Percentiles rank a stretch among this genome's conserved stretches.
phyloP scores from a whole-genome alignment of 1,140 invertebrate species.

The Parasteatoda tepidariorum region DNA sequence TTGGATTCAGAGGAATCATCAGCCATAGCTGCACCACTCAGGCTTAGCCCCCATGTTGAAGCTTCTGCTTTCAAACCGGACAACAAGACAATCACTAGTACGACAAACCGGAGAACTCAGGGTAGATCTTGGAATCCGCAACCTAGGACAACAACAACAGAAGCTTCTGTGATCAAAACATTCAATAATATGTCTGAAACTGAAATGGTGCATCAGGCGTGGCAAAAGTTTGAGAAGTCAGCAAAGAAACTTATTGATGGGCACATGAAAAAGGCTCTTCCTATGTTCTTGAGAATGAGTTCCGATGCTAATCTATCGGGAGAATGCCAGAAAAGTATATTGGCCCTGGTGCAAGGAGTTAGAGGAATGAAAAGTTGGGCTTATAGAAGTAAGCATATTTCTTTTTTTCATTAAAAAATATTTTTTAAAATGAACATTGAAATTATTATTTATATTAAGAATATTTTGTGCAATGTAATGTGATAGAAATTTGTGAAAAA shows the following conservation, averaged over 20 bases:
- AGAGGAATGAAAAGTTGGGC: slow-evolving; percentile 61
- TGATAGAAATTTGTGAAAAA: too few relatives aligned
- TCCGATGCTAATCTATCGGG: slow-evolving; percentile 64
- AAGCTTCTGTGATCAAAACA: neutral
- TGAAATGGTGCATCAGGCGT: slow-evolving; percentile 19
- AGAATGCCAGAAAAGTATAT: slow-evolving; percentile 63
- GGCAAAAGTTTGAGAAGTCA: slow-evolving; percentile 31
- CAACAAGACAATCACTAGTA: neutral
- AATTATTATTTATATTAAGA: too few relatives aligned
- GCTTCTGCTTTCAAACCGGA: neutral
- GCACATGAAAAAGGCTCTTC: slow-evolving; percentile 38
- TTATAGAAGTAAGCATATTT: slow-evolving; percentile 62
- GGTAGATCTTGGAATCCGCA: neutral
- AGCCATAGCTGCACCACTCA: too few relatives aligned
- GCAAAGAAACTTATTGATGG: slow-evolving; percentile 35
- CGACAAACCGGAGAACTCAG: neutral
- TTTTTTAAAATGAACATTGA: too few relatives aligned
- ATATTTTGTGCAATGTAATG: too few relatives aligned
- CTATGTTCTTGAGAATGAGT: slow-evolving; percentile 32
- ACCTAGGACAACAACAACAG: neutral
- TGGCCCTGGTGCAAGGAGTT: slow-evolving; percentile 62
- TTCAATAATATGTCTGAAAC: slow-evolving; percentile 12
- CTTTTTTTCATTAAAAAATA: too few relatives aligned
- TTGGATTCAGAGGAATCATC: too few relatives aligned
- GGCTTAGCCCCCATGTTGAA: slow-evolving; percentile 20